Base-by-base conservation (phyloP, 2,888 invertebrate species). In the Synergus umbraculus region DNA sequence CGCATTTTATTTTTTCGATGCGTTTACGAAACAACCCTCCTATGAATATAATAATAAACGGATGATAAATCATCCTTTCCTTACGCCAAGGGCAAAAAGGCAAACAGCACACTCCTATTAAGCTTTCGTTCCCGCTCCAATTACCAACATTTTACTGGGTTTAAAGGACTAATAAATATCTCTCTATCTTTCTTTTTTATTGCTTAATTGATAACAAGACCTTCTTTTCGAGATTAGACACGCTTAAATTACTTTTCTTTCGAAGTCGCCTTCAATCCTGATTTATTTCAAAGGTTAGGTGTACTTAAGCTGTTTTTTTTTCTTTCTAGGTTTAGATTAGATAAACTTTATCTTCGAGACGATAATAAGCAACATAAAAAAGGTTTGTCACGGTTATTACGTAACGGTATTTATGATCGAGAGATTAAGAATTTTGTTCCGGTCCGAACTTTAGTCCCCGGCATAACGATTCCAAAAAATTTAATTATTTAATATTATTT, bases 21-120 rank as follows among this genome's bases (percentile, higher is more conserved):
- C 29, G 13, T 64, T 64, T 1, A 13, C 29, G 29, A 64, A 18
- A 4, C 13, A 37, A 64, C 37, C 64, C 37, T 64, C 64, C 5
- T 22, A 64, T 65, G 43, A 65, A 65, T 65, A 41, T 41, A 65
- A 65, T n/a, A 8, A 9, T 43, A 65, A 65, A 43, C 18, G n/a
- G 1, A 65, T 15, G 41, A 65, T 65, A n/a, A 18, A 65, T 65
- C n/a, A n/a, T n/a, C 37, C 43, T 41, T 15, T 9, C 4, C 9
- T 65, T 43, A n/a, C 41, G 9, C 12, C 18, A 12, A 2, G 4
- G 60, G 22, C 9, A 12, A 22, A 12, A 60, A 22, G 18, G 4
- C 18, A 22, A 18, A 0, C 9, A 60, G 60, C 4, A 60, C 60
- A 22, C 60, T 60, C 3, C 4, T 60, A 22, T 18, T 12, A 22